These are phyloP conservation scores for Spilarctia lutea DNA, from an alignment of 2,888 invertebrate species.

Conservation along the genomic window DNA sequence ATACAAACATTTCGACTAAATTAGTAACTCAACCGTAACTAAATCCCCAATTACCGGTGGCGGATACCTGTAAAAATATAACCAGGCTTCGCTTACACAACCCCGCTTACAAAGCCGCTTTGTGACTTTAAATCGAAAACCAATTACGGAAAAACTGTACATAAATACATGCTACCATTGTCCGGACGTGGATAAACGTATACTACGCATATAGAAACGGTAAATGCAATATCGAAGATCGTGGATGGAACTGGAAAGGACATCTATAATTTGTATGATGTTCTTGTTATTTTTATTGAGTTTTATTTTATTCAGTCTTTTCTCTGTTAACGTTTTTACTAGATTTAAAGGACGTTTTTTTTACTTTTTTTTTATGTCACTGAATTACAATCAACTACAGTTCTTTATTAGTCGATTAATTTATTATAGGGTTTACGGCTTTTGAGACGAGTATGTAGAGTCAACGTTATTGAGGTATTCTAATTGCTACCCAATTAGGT, in stretches of 20 bases:
- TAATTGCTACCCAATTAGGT: too few relatives aligned
- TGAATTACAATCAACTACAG: too few relatives aligned
- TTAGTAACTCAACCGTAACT: constrained; percentile 8
- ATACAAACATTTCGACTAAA: background rate
- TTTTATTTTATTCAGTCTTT: too few relatives aligned
- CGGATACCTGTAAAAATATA: constrained; percentile 47
- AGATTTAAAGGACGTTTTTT: too few relatives aligned
- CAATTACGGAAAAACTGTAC: constrained; percentile 83
- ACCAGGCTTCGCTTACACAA: constrained; percentile 46
- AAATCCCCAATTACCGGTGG: constrained; percentile 18
- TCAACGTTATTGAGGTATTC: too few relatives aligned
- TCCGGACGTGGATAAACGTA: constrained; percentile 59
- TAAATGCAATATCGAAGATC: constrained; percentile 39
- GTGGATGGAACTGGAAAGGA: constrained; percentile 39
- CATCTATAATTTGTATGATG: background rate
- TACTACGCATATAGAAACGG: constrained; percentile 55
- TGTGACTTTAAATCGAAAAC: constrained; percentile 79
- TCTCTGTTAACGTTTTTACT: too few relatives aligned
- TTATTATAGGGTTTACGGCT: too few relatives aligned
- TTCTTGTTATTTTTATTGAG: too few relatives aligned
- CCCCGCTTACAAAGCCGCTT: constrained; percentile 51
- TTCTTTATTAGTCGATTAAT: too few relatives aligned
- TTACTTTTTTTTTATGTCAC: too few relatives aligned
- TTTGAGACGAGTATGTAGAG: too few relatives aligned
- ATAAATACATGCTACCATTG: constrained; percentile 68